A percentile compares a stretch with the other conserved stretches of the same genome.
phyloP scores from a whole-genome alignment of 2,888 invertebrate genomes.

The Rotaria magnacalcarata region DNA sequence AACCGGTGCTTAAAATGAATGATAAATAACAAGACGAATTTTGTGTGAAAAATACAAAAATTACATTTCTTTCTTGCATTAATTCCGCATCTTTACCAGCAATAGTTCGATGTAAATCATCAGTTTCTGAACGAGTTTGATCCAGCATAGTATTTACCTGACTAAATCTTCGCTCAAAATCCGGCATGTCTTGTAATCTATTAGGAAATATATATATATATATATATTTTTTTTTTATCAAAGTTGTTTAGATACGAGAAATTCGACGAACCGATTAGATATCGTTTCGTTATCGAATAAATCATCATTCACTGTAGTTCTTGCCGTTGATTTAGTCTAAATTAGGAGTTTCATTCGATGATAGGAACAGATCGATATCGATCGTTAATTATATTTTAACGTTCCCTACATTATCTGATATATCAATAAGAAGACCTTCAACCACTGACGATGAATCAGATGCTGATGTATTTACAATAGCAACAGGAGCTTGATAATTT shows the following conservation, averaged over 20 bases:
- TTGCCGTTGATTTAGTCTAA: too few species aligned
- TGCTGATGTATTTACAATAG: conserved; percentile 62
- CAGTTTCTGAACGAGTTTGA: not conserved
- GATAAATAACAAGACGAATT: not conserved
- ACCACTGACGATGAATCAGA: not conserved
- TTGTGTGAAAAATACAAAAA: not conserved
- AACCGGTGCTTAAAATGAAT: conserved; percentile 44
- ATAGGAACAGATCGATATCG: too few species aligned
- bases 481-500: conserved; percentile 87
- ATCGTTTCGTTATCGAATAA: not conserved
- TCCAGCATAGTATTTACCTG: not conserved
- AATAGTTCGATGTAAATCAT: not conserved
- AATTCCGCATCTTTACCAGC: not conserved
- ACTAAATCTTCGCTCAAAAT: not conserved
- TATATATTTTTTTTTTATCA: too few species aligned
- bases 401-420: not conserved
- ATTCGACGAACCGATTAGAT: not conserved
- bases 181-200: not conserved
- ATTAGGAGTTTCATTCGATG: too few species aligned
- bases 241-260: too few species aligned
- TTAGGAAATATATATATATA: not conserved
- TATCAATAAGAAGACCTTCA: not conserved
- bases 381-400: too few species aligned
- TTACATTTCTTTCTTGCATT: conserved; percentile 3
- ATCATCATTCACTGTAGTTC: not conserved